These are phyloP conservation scores for Steinernema feltiae DNA, from an alignment of 1,140 invertebrate genomes.

Conservation along the genomic window DNA sequence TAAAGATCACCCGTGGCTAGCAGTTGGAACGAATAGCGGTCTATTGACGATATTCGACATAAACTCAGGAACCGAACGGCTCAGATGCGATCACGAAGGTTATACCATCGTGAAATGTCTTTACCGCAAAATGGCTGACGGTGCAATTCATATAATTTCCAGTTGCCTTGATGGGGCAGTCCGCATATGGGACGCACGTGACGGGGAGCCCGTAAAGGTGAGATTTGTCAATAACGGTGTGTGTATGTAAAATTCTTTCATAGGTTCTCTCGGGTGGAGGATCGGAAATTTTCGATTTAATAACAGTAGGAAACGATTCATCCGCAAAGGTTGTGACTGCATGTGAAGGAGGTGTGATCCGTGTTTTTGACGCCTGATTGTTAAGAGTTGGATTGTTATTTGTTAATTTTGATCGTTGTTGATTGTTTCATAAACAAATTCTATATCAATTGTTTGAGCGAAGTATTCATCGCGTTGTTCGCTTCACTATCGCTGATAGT, in stretches of 20 bases:
- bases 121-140: background rate
- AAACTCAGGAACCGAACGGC: background rate
- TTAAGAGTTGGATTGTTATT: background rate
- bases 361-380: constrained; percentile 28
- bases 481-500: background rate
- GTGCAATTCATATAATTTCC: constrained; percentile 3
- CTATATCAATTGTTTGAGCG: background rate
- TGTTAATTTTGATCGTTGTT: constrained; percentile 7
- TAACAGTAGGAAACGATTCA: constrained; percentile 20
- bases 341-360: constrained; percentile 26
- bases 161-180: constrained; percentile 29
- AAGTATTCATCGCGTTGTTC: background rate
- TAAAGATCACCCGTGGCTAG: background rate
- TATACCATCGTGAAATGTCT: background rate
- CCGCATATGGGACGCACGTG: constrained; percentile 33
- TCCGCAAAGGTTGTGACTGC: constrained; percentile 22
- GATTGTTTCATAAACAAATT: constrained; percentile 7
- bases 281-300: constrained; percentile 31
- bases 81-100: background rate
- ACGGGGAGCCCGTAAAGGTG: constrained; percentile 35
- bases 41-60: background rate
- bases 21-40: background rate
- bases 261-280: constrained; percentile 33
- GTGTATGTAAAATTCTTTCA: background rate
- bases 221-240: background rate